A percentile compares a stretch with the other conserved stretches of the same genome.
Evolutionary conservation across 2,888 invertebrate genomes (phyloP).

Genomic region (Trissonchulus sp.): DNA sequence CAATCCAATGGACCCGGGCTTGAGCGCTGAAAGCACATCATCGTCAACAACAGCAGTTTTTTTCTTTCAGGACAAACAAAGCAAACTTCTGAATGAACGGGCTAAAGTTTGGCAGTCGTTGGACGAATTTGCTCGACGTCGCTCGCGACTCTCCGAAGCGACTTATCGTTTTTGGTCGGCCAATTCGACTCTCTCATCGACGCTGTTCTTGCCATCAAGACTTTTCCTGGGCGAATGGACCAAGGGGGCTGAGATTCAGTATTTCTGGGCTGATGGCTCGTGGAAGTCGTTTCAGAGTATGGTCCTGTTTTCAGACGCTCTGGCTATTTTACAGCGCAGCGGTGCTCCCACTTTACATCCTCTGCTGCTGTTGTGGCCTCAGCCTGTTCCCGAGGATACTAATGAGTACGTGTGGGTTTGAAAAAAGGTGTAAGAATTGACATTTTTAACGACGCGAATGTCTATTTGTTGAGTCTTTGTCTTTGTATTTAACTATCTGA

Average conservation of each 20-base stretch:
- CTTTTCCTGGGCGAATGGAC: not conserved
- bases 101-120: slow-evolving; percentile 6
- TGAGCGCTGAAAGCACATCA: too few species aligned
- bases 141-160: slow-evolving; percentile 3
- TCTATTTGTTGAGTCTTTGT: too few species aligned
- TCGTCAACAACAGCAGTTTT: too few species aligned
- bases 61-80: slow-evolving; percentile 24
- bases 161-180: slow-evolving; percentile 23
- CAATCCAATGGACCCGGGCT: too few species aligned
- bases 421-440: too few species aligned
- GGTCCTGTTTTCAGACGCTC: not conserved
- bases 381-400: not conserved
- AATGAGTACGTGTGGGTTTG: not conserved
- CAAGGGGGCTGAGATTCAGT: not conserved
- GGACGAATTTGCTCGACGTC: slow-evolving; percentile 14
- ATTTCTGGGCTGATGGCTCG: not conserved
- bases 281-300: not conserved
- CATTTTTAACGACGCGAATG: too few species aligned
- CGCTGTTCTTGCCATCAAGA: too few species aligned
- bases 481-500: too few species aligned
- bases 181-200: slow-evolving; percentile 18
- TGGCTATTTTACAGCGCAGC: not conserved
- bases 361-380: not conserved
- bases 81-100: not conserved
- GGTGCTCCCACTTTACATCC: not conserved